These are phyloP conservation scores for Bombyx huttoni DNA, from an alignment of 2,888 invertebrate genomes.

Conservation along the genomic window DNA sequence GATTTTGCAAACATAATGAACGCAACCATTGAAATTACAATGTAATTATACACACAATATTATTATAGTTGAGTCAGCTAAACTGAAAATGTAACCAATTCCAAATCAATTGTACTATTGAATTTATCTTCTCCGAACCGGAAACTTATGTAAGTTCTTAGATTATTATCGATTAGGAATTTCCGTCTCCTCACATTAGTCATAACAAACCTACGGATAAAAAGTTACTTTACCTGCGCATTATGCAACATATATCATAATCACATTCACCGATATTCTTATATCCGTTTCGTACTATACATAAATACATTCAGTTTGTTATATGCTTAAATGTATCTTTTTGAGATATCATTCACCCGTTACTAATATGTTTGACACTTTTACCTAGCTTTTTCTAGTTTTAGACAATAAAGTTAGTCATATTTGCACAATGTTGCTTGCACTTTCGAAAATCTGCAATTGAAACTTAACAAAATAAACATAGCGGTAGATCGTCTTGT, in stretches of 20 bases:
- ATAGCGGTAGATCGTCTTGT: conserved; percentile 33
- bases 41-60: neutral
- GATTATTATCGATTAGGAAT: conserved; percentile 22
- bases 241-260: neutral
- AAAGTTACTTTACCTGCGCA: conserved; percentile 6
- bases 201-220: conserved; percentile 12
- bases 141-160: conserved; percentile 22
- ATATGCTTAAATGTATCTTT: neutral
- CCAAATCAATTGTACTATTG: neutral
- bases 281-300: neutral
- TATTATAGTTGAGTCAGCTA: neutral
- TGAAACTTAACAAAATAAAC: conserved; percentile 49
- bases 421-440: conserved; percentile 53
- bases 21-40: neutral
- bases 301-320: neutral
- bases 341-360: conserved; percentile 3
- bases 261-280: neutral
- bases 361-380: conserved; percentile 22
- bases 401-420: conserved; percentile 37
- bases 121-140: conserved; percentile 9
- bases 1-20: neutral
- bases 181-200: conserved; percentile 27
- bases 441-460: conserved; percentile 62
- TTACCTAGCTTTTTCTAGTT: conserved; percentile 34
- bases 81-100: neutral